Base-by-base conservation (phyloP, 1,140 invertebrate genomes). In the Heterodera schachtii region DNA sequence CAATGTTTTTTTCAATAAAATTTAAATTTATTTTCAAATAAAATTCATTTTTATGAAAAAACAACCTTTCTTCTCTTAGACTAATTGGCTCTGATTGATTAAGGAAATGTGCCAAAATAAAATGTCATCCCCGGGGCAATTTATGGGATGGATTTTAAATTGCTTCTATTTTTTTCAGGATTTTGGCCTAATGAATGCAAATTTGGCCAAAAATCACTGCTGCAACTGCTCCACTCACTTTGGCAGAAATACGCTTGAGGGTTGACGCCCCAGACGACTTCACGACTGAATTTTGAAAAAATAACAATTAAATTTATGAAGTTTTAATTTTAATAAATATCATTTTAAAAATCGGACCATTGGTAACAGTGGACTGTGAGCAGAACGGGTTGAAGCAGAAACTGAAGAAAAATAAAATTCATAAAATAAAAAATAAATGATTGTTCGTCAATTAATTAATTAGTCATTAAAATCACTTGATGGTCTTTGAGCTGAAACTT, bases 341-440 rank as follows among this genome's bases (percentile, higher is more conserved):
- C n/a, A n/a, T n/a, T n/a, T n/a, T n/a, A n/a, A n/a, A n/a, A 75
- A 41, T 16, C 43, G 16, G 8, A 75, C 75, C 96, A 98, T 91
- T 95, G 94, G 92, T 95, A 95, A 90, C 96, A 98, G 90, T 94
- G 93, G 76, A 94, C 95, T 82, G 96, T 94, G 83, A 93, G 94
- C 88, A 93, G 94, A 91, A 97, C 95, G 91, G 96, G 94, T 90
- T 95, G 93, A 82, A 94, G 93, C 84, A 93, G 93, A 90, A 96
- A 95, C 91, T 95, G n/a, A 41, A 78, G n/a, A n/a, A n/a, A n/a
- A n/a, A n/a, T n/a, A n/a, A n/a, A n/a, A n/a, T n/a, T n/a, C n/a
- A n/a, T n/a, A n/a, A n/a, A n/a, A n/a, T n/a, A n/a, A n/a, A n/a
- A n/a, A n/a, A n/a, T n/a, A n/a, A n/a, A n/a, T n/a, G n/a, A n/a